phyloP scores from a whole-genome alignment of 1,140 invertebrate species.

The Leguminivora glycinivorella region DNA sequence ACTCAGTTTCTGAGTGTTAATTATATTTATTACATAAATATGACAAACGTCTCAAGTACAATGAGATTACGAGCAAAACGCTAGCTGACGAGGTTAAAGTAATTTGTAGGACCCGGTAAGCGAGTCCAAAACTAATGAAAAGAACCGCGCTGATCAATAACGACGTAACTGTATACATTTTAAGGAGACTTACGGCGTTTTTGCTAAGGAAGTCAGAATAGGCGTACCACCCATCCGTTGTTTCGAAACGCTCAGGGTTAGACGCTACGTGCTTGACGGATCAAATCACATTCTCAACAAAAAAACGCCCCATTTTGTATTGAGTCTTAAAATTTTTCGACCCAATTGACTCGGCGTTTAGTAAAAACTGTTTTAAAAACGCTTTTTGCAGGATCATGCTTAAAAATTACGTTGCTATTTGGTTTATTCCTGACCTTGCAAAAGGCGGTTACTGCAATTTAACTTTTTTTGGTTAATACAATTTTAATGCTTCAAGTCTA shows the following conservation, averaged over 20 bases:
- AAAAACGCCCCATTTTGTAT: constrained; percentile 18
- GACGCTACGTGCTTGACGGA: constrained; percentile 18
- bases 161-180: not conserved
- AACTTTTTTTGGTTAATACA: not conserved
- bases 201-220: not conserved
- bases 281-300: constrained; percentile 9
- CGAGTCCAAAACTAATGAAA: constrained; percentile 5
- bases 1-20: not conserved
- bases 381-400: not conserved
- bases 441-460: constrained; percentile 2
- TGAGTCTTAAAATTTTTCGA: not conserved
- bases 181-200: not conserved
- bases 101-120: constrained; percentile 1
- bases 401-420: not conserved
- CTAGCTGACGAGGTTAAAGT: constrained; percentile 9
- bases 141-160: not conserved
- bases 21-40: not conserved
- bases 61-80: not conserved
- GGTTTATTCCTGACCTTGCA: not conserved
- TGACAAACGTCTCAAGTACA: constrained; percentile 4
- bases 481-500: not conserved
- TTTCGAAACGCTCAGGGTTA: constrained; percentile 26
- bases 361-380: not conserved
- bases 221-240: constrained; percentile 24
- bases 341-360: not conserved